Evolutionary conservation across 2,113 vertebrate genomes (phyloP), one percentile per base, ranked within the genome.

Genomic region (Pontoporia blainvillei): DNA sequence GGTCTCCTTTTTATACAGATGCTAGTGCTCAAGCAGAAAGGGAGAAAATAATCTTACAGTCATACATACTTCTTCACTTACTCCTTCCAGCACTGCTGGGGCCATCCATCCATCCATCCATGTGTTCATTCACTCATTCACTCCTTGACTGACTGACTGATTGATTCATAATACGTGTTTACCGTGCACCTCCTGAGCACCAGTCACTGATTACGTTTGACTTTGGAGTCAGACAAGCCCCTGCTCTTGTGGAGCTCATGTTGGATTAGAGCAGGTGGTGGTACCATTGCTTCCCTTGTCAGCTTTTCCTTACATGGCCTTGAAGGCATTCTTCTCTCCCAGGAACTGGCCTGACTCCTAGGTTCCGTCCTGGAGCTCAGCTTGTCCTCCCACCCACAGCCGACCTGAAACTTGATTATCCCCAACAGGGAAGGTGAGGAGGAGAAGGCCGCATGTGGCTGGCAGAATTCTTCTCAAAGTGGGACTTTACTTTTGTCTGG

Each of bases 401-500:
- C 3, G 6, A 23, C 71, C 66, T 94, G 92, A 36, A 90, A 92
- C 73, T 49, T 39, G 83, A 66, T 79, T 23, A 64, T 94, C 79
- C 59, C 69, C 27, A 46, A 3, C 14, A 72, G 79, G 91, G 57
- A 92, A 78, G 67, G n/a, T 82, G 44, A 86, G 62, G 82, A 62
- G 79, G 84, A 86, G 72, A 72, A 87, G 76, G 78, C 39, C 6
- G 46, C 46, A 10, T 71, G 67, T 86, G 86, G 29, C 94, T 52
- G 46, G 39, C 39, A 67, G 83, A 81, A 62, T 94, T 94, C 87
- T 87, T 94, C 71, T 95, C 75, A 94, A 73, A 93, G 72, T 96
- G 76, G 27, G 23, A 69, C 87, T 97, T 95, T 2, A 76, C 86
- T 95, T 96, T 91, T 96, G 86, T 96, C 46, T 93, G 86, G 64